Conservation (phyloP, 2,888 invertebrate species). For the Caenorhabditis wallacei region DNA sequence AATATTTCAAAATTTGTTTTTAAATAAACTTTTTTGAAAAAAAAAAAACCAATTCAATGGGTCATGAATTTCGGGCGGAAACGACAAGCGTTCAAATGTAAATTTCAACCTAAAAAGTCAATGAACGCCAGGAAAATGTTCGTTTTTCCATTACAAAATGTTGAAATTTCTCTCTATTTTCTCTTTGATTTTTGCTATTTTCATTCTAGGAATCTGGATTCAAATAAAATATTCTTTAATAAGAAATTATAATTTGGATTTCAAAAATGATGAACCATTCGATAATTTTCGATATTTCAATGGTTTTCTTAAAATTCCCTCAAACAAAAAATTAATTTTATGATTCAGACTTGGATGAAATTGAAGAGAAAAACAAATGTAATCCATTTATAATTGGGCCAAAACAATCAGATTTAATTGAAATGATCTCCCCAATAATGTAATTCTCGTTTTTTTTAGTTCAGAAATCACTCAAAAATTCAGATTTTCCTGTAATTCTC, state of each 20-base stretch:
- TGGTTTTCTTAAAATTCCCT: background rate
- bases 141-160: background rate
- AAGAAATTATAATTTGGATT: background rate
- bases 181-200: background rate
- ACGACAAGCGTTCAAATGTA: background rate
- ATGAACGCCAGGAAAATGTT: background rate
- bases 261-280: conserved; percentile 22
- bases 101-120: conserved; percentile 18
- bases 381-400: conserved; percentile 19
- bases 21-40: background rate
- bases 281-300: conserved; percentile 34
- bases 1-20: background rate
- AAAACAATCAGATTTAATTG: conserved; percentile 20
- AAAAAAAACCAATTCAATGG: background rate
- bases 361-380: conserved; percentile 16
- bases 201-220: conserved; percentile 18
- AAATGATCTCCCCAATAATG: conserved; percentile 13
- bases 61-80: background rate
- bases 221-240: background rate
- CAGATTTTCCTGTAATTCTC: conserved; percentile 50
- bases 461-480: too few species aligned
- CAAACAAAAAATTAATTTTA: background rate
- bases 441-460: background rate
- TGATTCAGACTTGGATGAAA: conserved; percentile 13
- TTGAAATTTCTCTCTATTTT: conserved; percentile 1